Percentiles rank a stretch among this genome's conserved stretches.
phyloP scores from a whole-genome alignment of 1,140 invertebrate genomes.

The Drosophila bifasciata region DNA sequence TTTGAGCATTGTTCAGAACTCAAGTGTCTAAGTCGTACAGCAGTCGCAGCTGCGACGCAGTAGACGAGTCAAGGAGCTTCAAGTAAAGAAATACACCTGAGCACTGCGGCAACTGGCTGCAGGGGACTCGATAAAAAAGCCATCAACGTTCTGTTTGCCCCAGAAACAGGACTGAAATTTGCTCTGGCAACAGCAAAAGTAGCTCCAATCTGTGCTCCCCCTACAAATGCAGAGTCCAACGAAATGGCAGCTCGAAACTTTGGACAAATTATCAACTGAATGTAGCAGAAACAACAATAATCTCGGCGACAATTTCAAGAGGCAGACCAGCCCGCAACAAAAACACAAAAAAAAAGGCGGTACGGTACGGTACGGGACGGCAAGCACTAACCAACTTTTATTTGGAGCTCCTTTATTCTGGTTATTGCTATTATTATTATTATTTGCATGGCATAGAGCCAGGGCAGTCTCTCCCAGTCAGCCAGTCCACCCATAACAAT shows the following conservation, averaged over 20 bases:
- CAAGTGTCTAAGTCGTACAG: conserved; percentile 29
- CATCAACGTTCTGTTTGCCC: conserved; percentile 66
- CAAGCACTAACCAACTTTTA: conserved; percentile 57
- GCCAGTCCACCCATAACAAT: conserved; percentile 63
- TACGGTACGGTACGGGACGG: conserved; percentile 24
- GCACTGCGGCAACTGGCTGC: conserved; percentile 29
- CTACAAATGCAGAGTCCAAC: conserved; percentile 14
- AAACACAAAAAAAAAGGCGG: conserved; percentile 21
- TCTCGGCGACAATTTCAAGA: conserved; percentile 66
- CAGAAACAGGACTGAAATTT: conserved; percentile 52
- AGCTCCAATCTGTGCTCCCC: conserved; percentile 3
- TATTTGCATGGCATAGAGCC: conserved; percentile 58
- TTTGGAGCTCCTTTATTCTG: conserved; percentile 59
- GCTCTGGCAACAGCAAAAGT: conserved; percentile 28
- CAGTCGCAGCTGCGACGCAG: conserved; percentile 5
- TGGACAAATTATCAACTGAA: conserved; percentile 76
- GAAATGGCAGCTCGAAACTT: conserved; percentile 57
- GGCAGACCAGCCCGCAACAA: conserved; percentile 25
- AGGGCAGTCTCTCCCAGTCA: too few species aligned
- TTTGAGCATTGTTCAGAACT: conserved; percentile 39
- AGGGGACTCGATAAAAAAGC: conserved; percentile 71
- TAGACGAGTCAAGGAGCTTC: conserved; percentile 33
- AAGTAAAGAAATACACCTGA: conserved; percentile 56
- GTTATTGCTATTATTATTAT: conserved; percentile 70
- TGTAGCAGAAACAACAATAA: conserved; percentile 65